Conservation (phyloP, 2,113 vertebrate species). For the Catharus fuscescens region DNA sequence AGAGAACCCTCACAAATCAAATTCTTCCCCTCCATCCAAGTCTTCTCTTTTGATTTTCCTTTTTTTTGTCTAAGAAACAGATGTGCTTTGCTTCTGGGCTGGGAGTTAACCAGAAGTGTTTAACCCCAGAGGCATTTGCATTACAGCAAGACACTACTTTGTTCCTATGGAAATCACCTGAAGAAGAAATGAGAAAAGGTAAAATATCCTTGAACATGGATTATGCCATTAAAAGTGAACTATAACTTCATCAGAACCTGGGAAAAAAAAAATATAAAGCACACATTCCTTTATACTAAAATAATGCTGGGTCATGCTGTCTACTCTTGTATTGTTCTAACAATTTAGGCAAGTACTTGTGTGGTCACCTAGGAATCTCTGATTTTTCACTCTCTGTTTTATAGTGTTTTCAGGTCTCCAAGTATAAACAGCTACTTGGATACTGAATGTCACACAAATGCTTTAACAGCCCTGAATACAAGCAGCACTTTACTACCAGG, state of each 20-base stretch:
- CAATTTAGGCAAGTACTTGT: neutral
- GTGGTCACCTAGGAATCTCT: neutral
- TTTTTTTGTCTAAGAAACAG: neutral
- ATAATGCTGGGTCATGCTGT: neutral
- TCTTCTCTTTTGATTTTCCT: neutral
- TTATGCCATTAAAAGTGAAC: neutral
- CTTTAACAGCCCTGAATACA: neutral
- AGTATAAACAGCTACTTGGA: neutral
- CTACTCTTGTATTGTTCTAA: neutral
- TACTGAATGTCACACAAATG: neutral
- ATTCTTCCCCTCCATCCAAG: neutral
- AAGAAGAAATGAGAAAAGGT: neutral
- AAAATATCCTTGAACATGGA: neutral
- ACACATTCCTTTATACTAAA: neutral
- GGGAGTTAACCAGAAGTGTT: neutral
- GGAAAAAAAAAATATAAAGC: neutral
- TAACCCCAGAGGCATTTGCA: neutral
- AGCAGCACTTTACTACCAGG: neutral
- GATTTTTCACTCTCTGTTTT: neutral
- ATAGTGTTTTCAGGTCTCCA: neutral
- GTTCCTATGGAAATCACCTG: neutral
- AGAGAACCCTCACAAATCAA: neutral
- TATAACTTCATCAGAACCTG: neutral
- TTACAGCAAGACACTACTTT: neutral
- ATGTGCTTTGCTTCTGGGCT: neutral